phyloP scores from a whole-genome alignment of 2,797 vertebrate genomes.

The Rhinichthys osculus region DNA sequence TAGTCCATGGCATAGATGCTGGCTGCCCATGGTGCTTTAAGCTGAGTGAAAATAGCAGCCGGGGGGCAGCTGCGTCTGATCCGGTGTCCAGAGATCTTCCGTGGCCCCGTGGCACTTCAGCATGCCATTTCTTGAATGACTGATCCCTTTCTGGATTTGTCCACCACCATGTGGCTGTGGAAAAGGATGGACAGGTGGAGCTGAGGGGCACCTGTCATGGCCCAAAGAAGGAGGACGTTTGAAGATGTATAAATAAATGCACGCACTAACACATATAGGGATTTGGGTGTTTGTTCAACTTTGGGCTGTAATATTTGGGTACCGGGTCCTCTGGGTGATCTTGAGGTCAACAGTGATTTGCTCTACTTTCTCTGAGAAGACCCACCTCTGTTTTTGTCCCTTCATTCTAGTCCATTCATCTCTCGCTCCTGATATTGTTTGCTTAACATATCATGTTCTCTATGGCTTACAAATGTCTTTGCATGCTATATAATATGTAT shows the following conservation, averaged over 20 bases:
- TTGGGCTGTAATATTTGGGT: not conserved
- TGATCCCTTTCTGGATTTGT: slow-evolving; percentile 80
- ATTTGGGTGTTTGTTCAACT: slow-evolving; percentile 3
- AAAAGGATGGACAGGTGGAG: slow-evolving; percentile 82
- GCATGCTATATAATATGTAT: not conserved
- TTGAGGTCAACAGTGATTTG: slow-evolving; percentile 10
- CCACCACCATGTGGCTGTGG: slow-evolving; percentile 67
- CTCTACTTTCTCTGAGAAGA: not conserved
- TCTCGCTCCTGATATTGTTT: not conserved
- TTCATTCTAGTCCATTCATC: slow-evolving; percentile 15
- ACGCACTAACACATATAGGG: not conserved
- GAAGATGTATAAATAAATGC: slow-evolving; percentile 69
- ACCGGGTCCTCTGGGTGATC: not conserved
- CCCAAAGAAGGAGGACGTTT: slow-evolving; percentile 57
- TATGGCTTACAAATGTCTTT: not conserved
- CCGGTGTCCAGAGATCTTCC: slow-evolving; percentile 77
- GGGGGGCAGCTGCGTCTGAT: slow-evolving; percentile 72
- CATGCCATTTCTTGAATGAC: slow-evolving; percentile 83
- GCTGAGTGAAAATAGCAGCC: slow-evolving; percentile 68
- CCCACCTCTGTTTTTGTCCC: not conserved
- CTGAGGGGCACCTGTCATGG: slow-evolving; percentile 72
- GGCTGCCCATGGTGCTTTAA: slow-evolving; percentile 73
- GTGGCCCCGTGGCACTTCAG: slow-evolving; percentile 71
- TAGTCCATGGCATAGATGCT: slow-evolving; percentile 61
- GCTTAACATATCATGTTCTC: not conserved